Percentiles rank a stretch among this genome's conserved stretches.
Conservation (phyloP, 2,797 vertebrate genomes). For the Adrianichthys oophorus region DNA sequence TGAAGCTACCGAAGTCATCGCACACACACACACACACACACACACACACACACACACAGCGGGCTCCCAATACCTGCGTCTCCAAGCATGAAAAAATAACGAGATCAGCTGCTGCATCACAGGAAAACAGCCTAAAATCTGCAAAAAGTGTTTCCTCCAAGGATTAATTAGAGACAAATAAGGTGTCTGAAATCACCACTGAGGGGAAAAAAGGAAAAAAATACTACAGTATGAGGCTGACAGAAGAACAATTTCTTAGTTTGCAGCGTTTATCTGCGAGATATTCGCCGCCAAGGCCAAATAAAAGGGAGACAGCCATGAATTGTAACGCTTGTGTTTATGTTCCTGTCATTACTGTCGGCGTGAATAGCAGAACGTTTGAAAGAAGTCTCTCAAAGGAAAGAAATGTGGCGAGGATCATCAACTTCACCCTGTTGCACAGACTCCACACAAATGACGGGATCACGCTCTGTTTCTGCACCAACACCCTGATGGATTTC, state of each 20-base stretch:
- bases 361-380: constrained; percentile 32
- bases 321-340: constrained; percentile 45
- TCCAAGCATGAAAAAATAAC: constrained; percentile 1
- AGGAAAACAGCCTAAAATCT: not conserved
- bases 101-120: not conserved
- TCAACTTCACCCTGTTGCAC: constrained; percentile 15
- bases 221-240: constrained; percentile 21
- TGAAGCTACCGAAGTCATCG: constrained; percentile 37
- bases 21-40: constrained; percentile 9
- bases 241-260: constrained; percentile 18
- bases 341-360: constrained; percentile 39
- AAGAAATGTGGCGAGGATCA: constrained; percentile 6
- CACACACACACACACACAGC: constrained; percentile 3
- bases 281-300: constrained; percentile 41
- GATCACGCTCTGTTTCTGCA: constrained; percentile 8
- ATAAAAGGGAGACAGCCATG: constrained; percentile 32
- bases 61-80: not conserved
- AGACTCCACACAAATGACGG: constrained; percentile 26
- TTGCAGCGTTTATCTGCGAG: constrained; percentile 32
- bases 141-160: not conserved
- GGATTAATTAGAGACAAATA: constrained; percentile 5
- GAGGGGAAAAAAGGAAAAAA: not conserved
- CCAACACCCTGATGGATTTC: constrained; percentile 12
- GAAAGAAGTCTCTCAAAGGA: constrained; percentile 51
- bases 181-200: not conserved